A percentile compares a stretch with the other conserved stretches of the same genome.
Evolutionary conservation across 2,888 invertebrate species (phyloP).

Genomic region (Papilio demoleus): DNA sequence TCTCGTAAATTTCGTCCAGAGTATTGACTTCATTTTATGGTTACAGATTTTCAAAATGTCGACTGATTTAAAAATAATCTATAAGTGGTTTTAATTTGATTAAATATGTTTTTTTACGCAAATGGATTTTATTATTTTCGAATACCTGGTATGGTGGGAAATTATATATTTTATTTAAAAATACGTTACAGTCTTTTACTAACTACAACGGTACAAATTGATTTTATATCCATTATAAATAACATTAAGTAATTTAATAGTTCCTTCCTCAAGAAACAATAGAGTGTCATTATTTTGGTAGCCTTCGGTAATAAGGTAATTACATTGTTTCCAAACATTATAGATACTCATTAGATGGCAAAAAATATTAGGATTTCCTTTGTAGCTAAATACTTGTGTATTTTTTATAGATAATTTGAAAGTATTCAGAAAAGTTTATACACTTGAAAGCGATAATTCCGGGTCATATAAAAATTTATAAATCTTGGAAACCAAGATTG

Average conservation of each 20-base stretch:
- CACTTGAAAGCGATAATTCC: too few relatives aligned
- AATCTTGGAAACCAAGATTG: too few relatives aligned
- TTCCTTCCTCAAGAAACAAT: conserved; percentile 8
- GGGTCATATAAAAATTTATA: too few relatives aligned
- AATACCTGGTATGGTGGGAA: too few relatives aligned
- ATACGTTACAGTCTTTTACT: neutral
- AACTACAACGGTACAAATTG: neutral
- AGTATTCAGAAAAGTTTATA: neutral
- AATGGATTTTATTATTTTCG: too few relatives aligned
- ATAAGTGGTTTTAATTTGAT: too few relatives aligned
- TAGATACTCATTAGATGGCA: neutral
- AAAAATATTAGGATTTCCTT: neutral
- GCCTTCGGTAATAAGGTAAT: neutral
- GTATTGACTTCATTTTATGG: too few relatives aligned
- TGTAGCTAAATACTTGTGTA: neutral
- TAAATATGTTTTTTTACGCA: too few relatives aligned
- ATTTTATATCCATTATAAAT: neutral
- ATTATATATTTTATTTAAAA: neutral
- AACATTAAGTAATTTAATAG: neutral
- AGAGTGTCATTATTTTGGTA: neutral
- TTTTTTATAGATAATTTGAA: neutral
- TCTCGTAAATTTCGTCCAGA: too few relatives aligned
- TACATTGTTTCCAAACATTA: neutral
- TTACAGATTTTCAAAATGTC: neutral
- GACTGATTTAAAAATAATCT: neutral